Evolutionary conservation across 2,888 invertebrate species (phyloP), one percentile per base, ranked within the genome.

Genomic region (Troglohyphantes excavatus): DNA sequence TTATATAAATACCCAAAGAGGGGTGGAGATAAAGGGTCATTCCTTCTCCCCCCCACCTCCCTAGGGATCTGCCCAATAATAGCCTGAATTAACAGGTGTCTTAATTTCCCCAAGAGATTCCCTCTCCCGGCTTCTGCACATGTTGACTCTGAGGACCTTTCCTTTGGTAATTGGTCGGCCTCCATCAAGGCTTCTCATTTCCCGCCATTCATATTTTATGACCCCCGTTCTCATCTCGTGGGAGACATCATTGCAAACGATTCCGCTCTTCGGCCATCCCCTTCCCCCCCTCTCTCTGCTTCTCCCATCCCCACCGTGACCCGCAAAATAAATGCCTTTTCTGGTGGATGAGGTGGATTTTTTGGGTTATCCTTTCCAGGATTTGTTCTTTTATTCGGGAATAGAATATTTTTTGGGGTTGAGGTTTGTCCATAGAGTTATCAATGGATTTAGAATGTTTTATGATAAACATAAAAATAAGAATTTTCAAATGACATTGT

Each of bases 41-140:
- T 84, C 53, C n/a, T n/a, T n/a, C n/a, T n/a, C n/a, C n/a, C n/a
- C n/a, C n/a, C n/a, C 70, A 63, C 21, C 61, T 76, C 90, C 79
- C 21, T 21, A 19, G 78, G 90, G 83, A 90, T 68, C 84, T 70
- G 0, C 53, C 90, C 90, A 78, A 84, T 90, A 90, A 90, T 90
- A 84, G 90, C 90, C 83, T 63, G 90, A 90, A 90, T 90, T 90
- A 90, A 90, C 90, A 90, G 90, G 90, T 90, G 90, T 90, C 90
- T 90, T 90, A 90, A 90, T 90, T 90, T 88, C 72, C 90, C 90
- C 90, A 39, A 78, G 90, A 79, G 90, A 67, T n/a, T 29, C 21
- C 61, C 65, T 61, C 23, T 43, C 59, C 61, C 39, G 70, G 61
- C 79, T 79, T 70, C 83, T 75, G 84, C 73, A 75, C 81, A 81